phyloP scores from a whole-genome alignment of 1,140 invertebrate species.

The Eubasilissa regina region DNA sequence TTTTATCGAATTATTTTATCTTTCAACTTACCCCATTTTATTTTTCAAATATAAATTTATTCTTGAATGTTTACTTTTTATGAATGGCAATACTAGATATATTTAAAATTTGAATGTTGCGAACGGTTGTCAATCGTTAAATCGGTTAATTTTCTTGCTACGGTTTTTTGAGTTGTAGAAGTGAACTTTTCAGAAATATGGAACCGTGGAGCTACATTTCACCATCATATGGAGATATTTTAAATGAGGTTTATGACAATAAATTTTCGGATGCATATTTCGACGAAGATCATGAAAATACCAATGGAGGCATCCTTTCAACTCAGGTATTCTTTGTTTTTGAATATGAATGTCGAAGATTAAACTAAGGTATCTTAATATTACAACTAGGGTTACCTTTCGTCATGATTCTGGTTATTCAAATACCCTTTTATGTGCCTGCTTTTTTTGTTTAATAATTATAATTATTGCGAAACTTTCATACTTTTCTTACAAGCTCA shows the following conservation, averaged over 20 bases:
- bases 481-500: no score
- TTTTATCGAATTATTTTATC: no score
- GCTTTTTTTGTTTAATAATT: no score
- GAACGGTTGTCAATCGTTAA: slow-evolving; percentile 28
- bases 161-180: background rate
- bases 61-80: background rate
- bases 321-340: slow-evolving; percentile 15
- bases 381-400: no score
- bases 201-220: slow-evolving; percentile 34
- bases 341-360: no score
- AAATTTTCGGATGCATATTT: slow-evolving; percentile 28
- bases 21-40: slow-evolving; percentile 1
- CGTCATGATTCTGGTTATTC: no score
- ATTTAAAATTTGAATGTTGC: slow-evolving; percentile 24
- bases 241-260: background rate
- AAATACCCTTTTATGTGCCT: no score
- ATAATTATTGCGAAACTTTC: no score
- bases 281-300: slow-evolving; percentile 33
- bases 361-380: no score
- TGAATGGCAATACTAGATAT: background rate
- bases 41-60: background rate
- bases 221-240: slow-evolving; percentile 35
- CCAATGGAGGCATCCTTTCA: slow-evolving; percentile 12
- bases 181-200: background rate
- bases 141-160: slow-evolving; percentile 1